Percentiles rank a stretch among this genome's conserved stretches.
phyloP scores from a whole-genome alignment of 2,113 vertebrate genomes.

The Scomber japonicus region DNA sequence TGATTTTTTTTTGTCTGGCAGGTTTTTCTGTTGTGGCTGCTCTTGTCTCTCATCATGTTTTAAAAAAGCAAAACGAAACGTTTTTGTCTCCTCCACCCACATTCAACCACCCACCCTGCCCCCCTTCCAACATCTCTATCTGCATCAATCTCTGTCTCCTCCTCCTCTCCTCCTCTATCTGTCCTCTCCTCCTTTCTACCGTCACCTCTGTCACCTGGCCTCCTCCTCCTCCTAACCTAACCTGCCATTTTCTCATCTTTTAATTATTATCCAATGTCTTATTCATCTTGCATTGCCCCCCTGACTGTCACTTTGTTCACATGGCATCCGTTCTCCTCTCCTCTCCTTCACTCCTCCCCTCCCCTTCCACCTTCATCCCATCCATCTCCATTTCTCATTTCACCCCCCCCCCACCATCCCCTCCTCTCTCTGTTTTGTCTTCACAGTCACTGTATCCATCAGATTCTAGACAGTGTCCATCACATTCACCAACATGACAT shows the following conservation, averaged over 20 bases:
- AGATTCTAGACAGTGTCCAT: constrained; percentile 92
- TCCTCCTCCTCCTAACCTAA: constrained; percentile 17
- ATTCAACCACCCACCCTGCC: constrained; percentile 31
- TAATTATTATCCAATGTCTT: neutral
- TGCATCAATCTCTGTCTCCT: constrained; percentile 31
- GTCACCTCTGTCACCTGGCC: constrained; percentile 14
- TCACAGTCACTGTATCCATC: constrained; percentile 92
- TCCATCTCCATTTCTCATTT: constrained; percentile 10
- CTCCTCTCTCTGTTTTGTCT: constrained; percentile 85
- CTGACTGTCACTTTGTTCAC: constrained; percentile 19
- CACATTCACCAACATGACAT: constrained; percentile 94
- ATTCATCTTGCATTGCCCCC: neutral
- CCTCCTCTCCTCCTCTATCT: neutral
- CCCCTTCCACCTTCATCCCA: constrained; percentile 7
- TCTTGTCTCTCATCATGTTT: constrained; percentile 76
- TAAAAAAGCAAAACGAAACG: constrained; percentile 68
- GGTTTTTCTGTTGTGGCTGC: constrained; percentile 67
- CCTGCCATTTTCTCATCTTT: constrained; percentile 19
- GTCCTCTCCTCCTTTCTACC: neutral
- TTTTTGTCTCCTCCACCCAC: constrained; percentile 79
- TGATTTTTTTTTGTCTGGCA: constrained; percentile 65
- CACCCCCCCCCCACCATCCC: constrained; percentile 27
- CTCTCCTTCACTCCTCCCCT: constrained; percentile 18
- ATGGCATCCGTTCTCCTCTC: constrained; percentile 14
- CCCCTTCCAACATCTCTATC: constrained; percentile 21